Evolutionary conservation across 2,888 invertebrate genomes (phyloP), one percentile per base, ranked within the genome.

Genomic region (Agrotis segetum): DNA sequence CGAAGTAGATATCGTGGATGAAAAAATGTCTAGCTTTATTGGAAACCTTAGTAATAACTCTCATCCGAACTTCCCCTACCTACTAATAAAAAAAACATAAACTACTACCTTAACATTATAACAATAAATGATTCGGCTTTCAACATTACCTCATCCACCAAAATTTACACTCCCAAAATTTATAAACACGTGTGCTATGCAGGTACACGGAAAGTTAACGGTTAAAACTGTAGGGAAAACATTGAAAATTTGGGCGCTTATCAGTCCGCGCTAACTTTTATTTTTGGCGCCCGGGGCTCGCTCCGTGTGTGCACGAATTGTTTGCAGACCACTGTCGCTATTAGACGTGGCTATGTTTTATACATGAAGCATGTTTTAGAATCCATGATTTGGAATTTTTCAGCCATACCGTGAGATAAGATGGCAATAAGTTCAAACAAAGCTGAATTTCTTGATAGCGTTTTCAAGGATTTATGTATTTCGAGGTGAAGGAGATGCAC

Each of bases 191-290:
- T 89, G 82, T 88, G 84, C 85, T 85, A 86, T 87, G 79, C 83
- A 87, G 83, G 75, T 80, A 82, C 86, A 85, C 82, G 83, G 67
- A 72, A 79, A 75, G 81, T 81, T 64, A 81, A 82, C 86, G 81
- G 79, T 84, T 86, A 85, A 87, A 90, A 91, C 90, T 92, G 91
- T 89, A 90, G 89, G 91, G 93, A 93, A 94, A 94, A 93, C 95
- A 95, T 95, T 95, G 95, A 95, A 95, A 96, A 94, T 96, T 95
- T 94, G 86, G 95, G 92, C 92, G 92, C 94, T 95, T 96, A 96
- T 95, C 95, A 90, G 89, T 73, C 85, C 82, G 82, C 87, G 88
- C 93, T 92, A 94, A 94, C 94, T 95, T 96, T 95, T 95, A 95
- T 96, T 95, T 93, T 92, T 90, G 89, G 93, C 89, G 92, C 95